Conservation (phyloP, 1,140 invertebrate genomes). For the Drosophila teissieri region DNA sequence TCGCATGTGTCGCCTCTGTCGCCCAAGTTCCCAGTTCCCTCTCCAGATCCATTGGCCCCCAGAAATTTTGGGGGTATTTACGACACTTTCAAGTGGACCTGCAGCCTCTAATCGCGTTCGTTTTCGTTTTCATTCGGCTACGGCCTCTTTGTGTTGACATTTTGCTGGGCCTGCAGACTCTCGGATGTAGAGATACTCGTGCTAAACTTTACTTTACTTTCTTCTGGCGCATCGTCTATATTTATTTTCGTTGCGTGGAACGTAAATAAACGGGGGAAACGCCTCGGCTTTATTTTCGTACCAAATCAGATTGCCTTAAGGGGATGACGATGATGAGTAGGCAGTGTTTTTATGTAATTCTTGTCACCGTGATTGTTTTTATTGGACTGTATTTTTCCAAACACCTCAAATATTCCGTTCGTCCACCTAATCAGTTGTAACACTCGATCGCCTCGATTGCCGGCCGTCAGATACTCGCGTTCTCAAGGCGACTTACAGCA, state of each 20-base stretch:
- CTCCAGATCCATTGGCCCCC: constrained; percentile 11
- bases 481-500: constrained; percentile 29
- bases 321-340: constrained; percentile 3
- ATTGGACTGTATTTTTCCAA: constrained; percentile 43
- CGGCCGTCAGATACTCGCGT: constrained; percentile 16
- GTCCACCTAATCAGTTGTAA: constrained; percentile 35
- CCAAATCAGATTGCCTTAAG: constrained; percentile 1
- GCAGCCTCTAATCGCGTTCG: constrained; percentile 45
- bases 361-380: constrained; percentile 25
- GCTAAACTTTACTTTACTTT: constrained; percentile 13
- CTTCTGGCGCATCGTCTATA: constrained; percentile 50
- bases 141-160: constrained; percentile 60
- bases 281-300: constrained; percentile 61
- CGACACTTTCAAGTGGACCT: constrained; percentile 30
- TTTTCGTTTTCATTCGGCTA: constrained; percentile 28
- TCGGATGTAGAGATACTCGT: constrained; percentile 27
- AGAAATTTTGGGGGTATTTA: constrained; percentile 12
- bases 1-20: constrained; percentile 61
- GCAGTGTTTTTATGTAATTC: constrained; percentile 36
- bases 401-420: constrained; percentile 43
- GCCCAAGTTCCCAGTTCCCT: neutral
- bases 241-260: constrained; percentile 73
- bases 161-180: constrained; percentile 55
- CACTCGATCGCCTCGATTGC: constrained; percentile 35
- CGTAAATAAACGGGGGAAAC: constrained; percentile 75